Evolutionary conservation across 2,113 vertebrate species (phyloP).

Genomic region (Mobula hypostoma): DNA sequence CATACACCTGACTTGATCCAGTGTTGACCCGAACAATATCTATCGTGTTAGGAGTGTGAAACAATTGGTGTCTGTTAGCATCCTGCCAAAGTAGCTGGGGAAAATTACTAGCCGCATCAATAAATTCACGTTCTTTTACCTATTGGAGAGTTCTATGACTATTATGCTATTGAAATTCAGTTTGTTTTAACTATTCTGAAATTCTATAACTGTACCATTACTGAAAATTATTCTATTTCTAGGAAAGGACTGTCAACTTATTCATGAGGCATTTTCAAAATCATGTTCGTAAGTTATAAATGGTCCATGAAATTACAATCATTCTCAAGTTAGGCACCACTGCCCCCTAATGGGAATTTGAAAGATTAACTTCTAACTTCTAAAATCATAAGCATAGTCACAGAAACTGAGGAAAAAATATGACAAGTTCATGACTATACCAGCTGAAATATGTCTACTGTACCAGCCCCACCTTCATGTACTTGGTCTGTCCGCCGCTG

Average conservation of each 20-base stretch:
- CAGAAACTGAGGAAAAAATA: too few relatives aligned
- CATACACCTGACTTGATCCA: not conserved
- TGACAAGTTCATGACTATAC: too few relatives aligned
- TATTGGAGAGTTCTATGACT: not conserved
- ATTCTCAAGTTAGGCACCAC: not conserved
- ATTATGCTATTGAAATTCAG: not conserved
- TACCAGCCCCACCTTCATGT: too few relatives aligned
- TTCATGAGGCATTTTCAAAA: not conserved
- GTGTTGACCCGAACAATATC: not conserved
- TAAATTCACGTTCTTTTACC: not conserved
- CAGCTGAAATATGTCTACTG: too few relatives aligned
- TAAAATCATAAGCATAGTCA: too few relatives aligned
- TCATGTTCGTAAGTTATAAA: not conserved
- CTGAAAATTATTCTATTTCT: not conserved
- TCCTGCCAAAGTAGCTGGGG: not conserved
- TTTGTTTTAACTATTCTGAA: not conserved
- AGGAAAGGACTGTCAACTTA: not conserved
- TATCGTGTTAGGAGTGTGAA: not conserved
- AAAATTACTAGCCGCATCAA: not conserved
- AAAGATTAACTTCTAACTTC: not conserved
- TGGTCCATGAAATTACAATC: not conserved
- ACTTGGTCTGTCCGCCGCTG: too few relatives aligned
- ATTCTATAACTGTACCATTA: not conserved
- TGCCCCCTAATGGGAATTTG: slow-evolving; percentile 23
- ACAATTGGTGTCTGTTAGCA: too few relatives aligned